Evolutionary conservation across 2,888 invertebrate species (phyloP).

Genomic region (Watsonalla cultraria): DNA sequence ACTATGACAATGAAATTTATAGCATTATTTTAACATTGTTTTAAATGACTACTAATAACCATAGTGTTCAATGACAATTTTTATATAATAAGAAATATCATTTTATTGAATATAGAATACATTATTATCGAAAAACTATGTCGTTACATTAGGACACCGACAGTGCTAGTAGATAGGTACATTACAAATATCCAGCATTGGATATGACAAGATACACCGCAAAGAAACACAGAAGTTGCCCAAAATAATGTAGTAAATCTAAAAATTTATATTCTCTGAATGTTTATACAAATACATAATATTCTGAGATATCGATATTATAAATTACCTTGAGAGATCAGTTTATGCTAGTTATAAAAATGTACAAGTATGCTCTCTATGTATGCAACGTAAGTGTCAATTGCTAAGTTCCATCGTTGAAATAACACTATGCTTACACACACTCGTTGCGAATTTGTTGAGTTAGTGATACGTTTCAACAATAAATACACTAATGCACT

Average conservation of each 20-base stretch:
- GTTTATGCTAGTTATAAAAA: slow-evolving; percentile 76
- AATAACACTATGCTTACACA: slow-evolving; percentile 63
- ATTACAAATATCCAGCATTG: slow-evolving; percentile 62
- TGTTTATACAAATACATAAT: slow-evolving; percentile 72
- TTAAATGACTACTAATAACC: slow-evolving; percentile 72
- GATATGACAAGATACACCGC: slow-evolving; percentile 61
- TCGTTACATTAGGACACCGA: slow-evolving; percentile 71
- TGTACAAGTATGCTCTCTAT: slow-evolving; percentile 70
- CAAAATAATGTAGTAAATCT: slow-evolving; percentile 61
- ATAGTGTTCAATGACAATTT: slow-evolving; percentile 74
- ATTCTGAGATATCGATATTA: slow-evolving; percentile 72
- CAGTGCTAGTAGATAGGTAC: slow-evolving; percentile 67
- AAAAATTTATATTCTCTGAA: slow-evolving; percentile 68
- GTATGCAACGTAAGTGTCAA: slow-evolving; percentile 60
- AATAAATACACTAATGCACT: slow-evolving; percentile 69
- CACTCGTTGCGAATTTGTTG: slow-evolving; percentile 49
- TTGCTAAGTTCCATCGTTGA: slow-evolving; percentile 61
- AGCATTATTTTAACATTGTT: slow-evolving; percentile 67
- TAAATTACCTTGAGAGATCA: slow-evolving; percentile 77
- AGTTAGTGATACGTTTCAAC: slow-evolving; percentile 61
- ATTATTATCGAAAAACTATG: slow-evolving; percentile 76
- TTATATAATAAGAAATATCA: slow-evolving; percentile 74
- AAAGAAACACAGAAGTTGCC: slow-evolving; percentile 62
- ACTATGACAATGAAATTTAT: slow-evolving; percentile 76
- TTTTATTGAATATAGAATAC: slow-evolving; percentile 76